Conservation (phyloP, 2,797 vertebrate genomes). For the Fratercula arctica region DNA sequence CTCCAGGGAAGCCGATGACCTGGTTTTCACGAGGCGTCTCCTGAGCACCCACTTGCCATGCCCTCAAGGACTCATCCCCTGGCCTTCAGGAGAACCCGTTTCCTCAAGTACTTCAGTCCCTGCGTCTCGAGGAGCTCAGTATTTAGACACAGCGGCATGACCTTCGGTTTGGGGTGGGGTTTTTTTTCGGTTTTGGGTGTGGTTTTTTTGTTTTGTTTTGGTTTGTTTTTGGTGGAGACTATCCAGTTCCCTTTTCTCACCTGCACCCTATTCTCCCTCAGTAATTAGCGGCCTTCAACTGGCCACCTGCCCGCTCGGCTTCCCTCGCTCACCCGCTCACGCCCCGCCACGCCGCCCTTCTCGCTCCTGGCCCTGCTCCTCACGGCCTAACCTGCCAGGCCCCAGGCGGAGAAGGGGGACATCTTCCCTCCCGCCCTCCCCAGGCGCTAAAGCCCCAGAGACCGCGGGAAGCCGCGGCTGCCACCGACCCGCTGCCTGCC, state of each 20-base stretch:
- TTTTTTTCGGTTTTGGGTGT: neutral
- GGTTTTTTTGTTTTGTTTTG: neutral
- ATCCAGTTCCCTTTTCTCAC: neutral
- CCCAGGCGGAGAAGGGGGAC: neutral
- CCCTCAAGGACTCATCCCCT: too few relatives aligned
- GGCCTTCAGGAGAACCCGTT: neutral
- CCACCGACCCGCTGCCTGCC: neutral
- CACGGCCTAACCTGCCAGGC: neutral
- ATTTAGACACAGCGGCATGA: neutral
- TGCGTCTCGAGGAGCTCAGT: too few relatives aligned
- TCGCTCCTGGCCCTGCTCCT: neutral
- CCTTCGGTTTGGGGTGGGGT: rapidly evolving
- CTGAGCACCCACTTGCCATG: too few relatives aligned
- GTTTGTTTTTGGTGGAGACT: rapidly evolving
- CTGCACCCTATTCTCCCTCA: neutral
- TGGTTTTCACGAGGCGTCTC: neutral
- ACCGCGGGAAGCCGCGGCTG: neutral
- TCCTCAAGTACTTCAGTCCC: too few relatives aligned
- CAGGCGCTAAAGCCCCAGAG: too few relatives aligned
- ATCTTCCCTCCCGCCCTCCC: neutral
- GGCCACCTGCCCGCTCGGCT: rapidly evolving
- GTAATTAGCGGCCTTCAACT: rapidly evolving
- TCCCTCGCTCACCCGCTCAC: rapidly evolving
- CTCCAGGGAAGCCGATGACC: neutral
- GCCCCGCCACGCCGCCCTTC: rapidly evolving